Percentiles rank a stretch among this genome's conserved stretches.
Evolutionary conservation across 2,888 invertebrate genomes (phyloP).

Genomic region (Mythimna impura): DNA sequence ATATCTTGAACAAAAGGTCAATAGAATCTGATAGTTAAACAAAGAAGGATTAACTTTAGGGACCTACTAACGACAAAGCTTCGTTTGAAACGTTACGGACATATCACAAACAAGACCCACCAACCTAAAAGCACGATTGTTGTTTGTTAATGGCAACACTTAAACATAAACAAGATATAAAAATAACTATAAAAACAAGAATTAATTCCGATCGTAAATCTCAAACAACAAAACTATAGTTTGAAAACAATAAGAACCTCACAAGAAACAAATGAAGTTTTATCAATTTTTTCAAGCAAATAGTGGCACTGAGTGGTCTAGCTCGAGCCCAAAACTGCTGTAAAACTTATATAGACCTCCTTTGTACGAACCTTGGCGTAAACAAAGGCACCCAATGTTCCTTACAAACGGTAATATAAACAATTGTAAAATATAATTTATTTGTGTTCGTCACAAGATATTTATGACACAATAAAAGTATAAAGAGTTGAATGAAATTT

Average conservation of each 20-base stretch:
- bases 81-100: too few relatives aligned
- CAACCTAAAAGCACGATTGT: background rate
- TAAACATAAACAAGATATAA: constrained; percentile 16
- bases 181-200: constrained; percentile 29
- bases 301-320: constrained; percentile 77
- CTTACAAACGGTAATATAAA: constrained; percentile 76
- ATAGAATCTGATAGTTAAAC: too few relatives aligned
- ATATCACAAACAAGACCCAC: too few relatives aligned
- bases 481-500: constrained; percentile 74
- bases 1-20: too few relatives aligned
- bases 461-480: constrained; percentile 61
- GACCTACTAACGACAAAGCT: background rate
- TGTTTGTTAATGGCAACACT: background rate
- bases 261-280: constrained; percentile 31
- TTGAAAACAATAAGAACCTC: constrained; percentile 30
- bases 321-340: constrained; percentile 62
- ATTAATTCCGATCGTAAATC: constrained; percentile 48
- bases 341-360: constrained; percentile 53
- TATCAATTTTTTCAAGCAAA: constrained; percentile 41
- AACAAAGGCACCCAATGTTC: constrained; percentile 72
- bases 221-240: constrained; percentile 16
- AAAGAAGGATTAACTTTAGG: background rate
- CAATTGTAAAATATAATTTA: constrained; percentile 85
- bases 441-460: constrained; percentile 48
- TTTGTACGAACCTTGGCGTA: constrained; percentile 40